These are phyloP conservation scores for Sparus aurata DNA, from an alignment of 2,797 vertebrate genomes.

Conservation along the genomic window DNA sequence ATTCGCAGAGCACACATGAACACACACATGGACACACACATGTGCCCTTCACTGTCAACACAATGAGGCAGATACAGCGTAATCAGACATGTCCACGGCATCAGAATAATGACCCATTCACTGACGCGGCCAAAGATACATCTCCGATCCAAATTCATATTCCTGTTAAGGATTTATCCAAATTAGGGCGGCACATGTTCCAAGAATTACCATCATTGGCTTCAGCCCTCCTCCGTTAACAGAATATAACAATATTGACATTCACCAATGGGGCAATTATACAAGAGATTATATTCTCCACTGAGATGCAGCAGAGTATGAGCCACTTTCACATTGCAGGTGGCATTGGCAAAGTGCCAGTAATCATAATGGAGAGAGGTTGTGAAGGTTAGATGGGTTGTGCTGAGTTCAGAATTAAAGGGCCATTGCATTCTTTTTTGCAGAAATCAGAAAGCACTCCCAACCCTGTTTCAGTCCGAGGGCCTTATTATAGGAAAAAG, in stretches of 20 bases:
- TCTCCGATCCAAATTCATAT: slow-evolving; percentile 54
- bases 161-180: slow-evolving; percentile 47
- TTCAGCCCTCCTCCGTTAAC: slow-evolving; percentile 12
- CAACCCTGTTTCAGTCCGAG: slow-evolving; percentile 6
- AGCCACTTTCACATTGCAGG: slow-evolving; percentile 52
- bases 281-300: slow-evolving; percentile 43
- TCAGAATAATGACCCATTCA: slow-evolving; percentile 58
- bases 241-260: slow-evolving; percentile 41
- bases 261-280: slow-evolving; percentile 48
- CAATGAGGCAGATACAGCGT: slow-evolving; percentile 53
- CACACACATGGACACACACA: slow-evolving; percentile 23
- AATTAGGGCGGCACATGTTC: slow-evolving; percentile 54
- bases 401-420: slow-evolving; percentile 50
- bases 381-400: slow-evolving; percentile 33
- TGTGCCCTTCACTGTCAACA: slow-evolving; percentile 46
- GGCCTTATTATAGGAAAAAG: too few relatives aligned
- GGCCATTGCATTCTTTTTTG: slow-evolving; percentile 24
- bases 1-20: slow-evolving; percentile 47
- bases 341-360: slow-evolving; percentile 51
- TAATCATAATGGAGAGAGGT: slow-evolving; percentile 54
- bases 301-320: slow-evolving; percentile 26
- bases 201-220: slow-evolving; percentile 42
- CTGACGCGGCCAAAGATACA: slow-evolving; percentile 21
- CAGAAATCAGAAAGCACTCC: slow-evolving; percentile 13
- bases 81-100: slow-evolving; percentile 28